Evolutionary conservation across 2,797 vertebrate species (phyloP).

Genomic region (Gymnocypris eckloni): DNA sequence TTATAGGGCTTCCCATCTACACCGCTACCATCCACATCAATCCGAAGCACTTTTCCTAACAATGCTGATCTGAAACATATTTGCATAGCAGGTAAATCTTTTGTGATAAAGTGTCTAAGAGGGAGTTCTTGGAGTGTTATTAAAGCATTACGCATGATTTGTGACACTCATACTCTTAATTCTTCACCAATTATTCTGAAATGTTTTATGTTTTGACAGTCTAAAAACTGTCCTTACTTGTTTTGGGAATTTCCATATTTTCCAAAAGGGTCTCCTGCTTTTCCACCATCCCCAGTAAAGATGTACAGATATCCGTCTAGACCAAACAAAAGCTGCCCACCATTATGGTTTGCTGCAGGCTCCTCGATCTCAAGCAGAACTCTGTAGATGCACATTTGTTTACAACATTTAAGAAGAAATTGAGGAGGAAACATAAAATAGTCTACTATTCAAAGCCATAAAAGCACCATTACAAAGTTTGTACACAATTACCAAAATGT

Average conservation of each 20-base stretch:
- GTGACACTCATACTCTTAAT: background rate
- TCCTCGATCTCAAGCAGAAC: constrained; percentile 86
- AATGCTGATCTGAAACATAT: constrained; percentile 77
- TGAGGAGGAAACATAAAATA: background rate
- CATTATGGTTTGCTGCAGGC: constrained; percentile 87
- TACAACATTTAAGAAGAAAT: background rate
- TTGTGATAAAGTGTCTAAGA: background rate
- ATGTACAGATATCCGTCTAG: constrained; percentile 85
- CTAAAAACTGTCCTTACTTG: constrained; percentile 77
- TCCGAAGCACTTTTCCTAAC: constrained; percentile 85
- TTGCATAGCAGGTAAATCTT: background rate
- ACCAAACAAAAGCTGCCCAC: constrained; percentile 87
- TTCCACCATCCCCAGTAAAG: constrained; percentile 87
- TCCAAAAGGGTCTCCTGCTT: constrained; percentile 87
- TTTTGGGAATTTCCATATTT: constrained; percentile 89
- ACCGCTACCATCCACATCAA: constrained; percentile 77
- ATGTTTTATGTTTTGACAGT: background rate
- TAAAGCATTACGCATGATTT: background rate
- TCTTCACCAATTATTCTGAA: background rate
- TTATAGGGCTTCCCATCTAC: constrained; percentile 69
- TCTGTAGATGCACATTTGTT: constrained; percentile 63
- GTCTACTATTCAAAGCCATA: background rate
- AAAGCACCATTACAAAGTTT: background rate
- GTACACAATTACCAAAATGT: background rate
- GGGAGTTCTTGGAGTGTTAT: background rate